These are phyloP conservation scores for Trachurus trachurus DNA, from an alignment of 2,797 vertebrate species.

Conservation along the genomic window DNA sequence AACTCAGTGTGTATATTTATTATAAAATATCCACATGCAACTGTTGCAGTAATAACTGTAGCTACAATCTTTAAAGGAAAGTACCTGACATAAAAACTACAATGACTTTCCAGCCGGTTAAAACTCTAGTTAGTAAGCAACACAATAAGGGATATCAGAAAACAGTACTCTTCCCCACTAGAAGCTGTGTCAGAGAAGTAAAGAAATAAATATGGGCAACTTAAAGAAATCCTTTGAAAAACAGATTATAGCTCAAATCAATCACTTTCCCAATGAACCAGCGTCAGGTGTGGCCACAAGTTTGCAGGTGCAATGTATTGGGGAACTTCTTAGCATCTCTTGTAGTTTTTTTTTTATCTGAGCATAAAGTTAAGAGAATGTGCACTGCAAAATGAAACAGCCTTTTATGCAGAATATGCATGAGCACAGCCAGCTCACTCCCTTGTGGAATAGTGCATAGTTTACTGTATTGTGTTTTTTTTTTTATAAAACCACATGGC, in stretches of 20 bases:
- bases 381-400: background rate
- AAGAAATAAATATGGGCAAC: background rate
- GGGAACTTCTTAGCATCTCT: constrained; percentile 1
- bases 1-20: background rate
- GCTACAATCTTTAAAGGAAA: background rate
- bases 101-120: background rate
- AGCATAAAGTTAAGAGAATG: background rate
- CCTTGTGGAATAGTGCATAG: background rate
- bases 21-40: background rate
- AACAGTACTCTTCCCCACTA: background rate
- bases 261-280: constrained; percentile 4
- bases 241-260: background rate
- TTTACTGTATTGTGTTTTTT: background rate
- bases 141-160: background rate
- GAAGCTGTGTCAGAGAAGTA: background rate
- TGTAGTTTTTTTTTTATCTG: background rate
- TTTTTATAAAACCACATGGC: constrained; percentile 2
- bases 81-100: background rate
- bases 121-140: background rate
- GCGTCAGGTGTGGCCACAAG: background rate
- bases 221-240: constrained; percentile 7
- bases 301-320: background rate
- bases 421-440: background rate
- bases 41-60: background rate
- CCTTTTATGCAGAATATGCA: constrained; percentile 22